phyloP scores from a whole-genome alignment of 1,140 invertebrate species.

The Daktulosphaira vitifoliae region DNA sequence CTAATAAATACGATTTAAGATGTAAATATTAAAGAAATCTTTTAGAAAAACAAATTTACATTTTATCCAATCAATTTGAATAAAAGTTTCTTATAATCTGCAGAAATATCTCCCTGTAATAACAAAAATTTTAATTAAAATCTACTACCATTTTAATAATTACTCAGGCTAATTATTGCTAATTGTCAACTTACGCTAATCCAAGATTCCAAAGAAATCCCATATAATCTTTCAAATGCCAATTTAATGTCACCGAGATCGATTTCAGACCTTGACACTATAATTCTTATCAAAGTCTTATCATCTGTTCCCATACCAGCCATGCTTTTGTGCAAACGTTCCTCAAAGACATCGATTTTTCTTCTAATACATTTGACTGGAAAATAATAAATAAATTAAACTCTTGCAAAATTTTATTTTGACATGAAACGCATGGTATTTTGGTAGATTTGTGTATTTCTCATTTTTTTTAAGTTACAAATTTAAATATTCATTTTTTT shows the following conservation, averaged over 20 bases:
- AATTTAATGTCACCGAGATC: constrained; percentile 80
- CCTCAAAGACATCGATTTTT: constrained; percentile 79
- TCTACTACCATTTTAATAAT: too few relatives aligned
- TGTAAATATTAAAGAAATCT: too few relatives aligned
- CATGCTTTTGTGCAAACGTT: constrained; percentile 80
- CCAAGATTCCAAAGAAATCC: constrained; percentile 66
- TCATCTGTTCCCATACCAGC: constrained; percentile 79
- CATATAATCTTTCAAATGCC: constrained; percentile 66
- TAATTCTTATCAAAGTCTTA: constrained; percentile 72
- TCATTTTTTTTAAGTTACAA: too few relatives aligned
- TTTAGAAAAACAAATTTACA: too few relatives aligned
- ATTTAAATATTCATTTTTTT: too few relatives aligned
- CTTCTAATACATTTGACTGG: constrained; percentile 74
- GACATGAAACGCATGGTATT: too few relatives aligned
- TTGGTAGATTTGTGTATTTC: too few relatives aligned
- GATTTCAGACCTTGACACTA: constrained; percentile 78
- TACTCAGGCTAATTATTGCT: too few relatives aligned
- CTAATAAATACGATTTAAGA: too few relatives aligned
- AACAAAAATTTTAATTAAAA: constrained; percentile 58
- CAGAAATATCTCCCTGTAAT: constrained; percentile 73
- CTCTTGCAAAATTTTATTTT: too few relatives aligned
- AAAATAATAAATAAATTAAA: background rate
- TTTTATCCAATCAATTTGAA: constrained; percentile 30
- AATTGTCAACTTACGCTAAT: constrained; percentile 46
- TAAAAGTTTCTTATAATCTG: constrained; percentile 74